Base-by-base conservation (phyloP, 2,113 vertebrate genomes). In the Spermophilus dauricus region DNA sequence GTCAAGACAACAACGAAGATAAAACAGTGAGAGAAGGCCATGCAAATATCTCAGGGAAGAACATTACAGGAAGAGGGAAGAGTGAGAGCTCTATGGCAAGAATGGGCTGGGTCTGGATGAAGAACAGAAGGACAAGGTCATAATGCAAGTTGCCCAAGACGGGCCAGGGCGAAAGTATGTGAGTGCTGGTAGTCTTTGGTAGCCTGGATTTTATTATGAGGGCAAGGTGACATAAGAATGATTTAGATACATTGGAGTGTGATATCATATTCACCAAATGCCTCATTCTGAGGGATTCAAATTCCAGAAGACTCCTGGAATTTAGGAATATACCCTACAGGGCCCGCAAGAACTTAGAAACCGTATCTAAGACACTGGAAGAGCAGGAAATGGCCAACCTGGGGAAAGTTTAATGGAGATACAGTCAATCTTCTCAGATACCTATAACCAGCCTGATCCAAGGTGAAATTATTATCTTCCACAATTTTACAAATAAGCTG, bases 251-350 rank as follows among this genome's bases (percentile, higher is more conserved):
- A 81, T 0, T 51, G 78, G 83, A 92, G 78, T 86, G 11, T 37
- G 32, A 17, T 53, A 85, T 73, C n/a, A 26, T 63, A 63, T 61
- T 87, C 85, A 9, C 2, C 76, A 83, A 85, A 48, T 9, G 2
- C 24, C 32, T 95, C 92, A 32, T 37, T 88, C 61, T 16, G 12
- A 95, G 77, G 69, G 87, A 95, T 39, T 88, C 51, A 48, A 83
- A 22, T 91, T 32, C 48, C 45, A 13, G 18, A 93, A 89, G 42
- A 78, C 48, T 45, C 45, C 45, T 1, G 45, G 45, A 45, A 45
- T 45, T 45, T 45, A 45, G 45, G 8, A 45, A 45, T 51, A 51
- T 51, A 51, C 11, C 48, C 48, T 28, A 63, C 24, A 10, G 12
- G n/a, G 39, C 85, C 86, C 26, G 8, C 8, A 51, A 76, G 51